Percentiles rank a stretch among this genome's conserved stretches.
Evolutionary conservation across 30 jellyfish, hydroid and myxozoan genomes (phyloP).

Genomic region (Nemopilema nomurai): DNA sequence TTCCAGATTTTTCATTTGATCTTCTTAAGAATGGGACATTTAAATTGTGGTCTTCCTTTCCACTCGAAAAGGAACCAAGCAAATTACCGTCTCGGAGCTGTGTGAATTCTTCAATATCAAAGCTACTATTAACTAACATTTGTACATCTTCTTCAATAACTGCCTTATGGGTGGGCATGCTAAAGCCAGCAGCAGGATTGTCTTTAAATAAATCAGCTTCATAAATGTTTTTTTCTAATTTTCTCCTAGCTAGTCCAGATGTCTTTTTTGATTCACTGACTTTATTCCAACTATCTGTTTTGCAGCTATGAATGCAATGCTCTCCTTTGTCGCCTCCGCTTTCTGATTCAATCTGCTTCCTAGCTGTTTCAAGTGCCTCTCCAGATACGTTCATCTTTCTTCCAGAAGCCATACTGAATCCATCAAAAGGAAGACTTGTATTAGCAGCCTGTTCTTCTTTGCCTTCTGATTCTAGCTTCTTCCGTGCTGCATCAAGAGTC

Average conservation of each 20-base stretch:
- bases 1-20: no score
- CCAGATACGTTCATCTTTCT: constrained; percentile 56
- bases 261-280: constrained; percentile 48
- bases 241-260: constrained; percentile 51
- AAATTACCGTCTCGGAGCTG: no score
- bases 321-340: not conserved
- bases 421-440: constrained; percentile 29
- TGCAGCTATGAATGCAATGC: constrained; percentile 54
- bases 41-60: no score
- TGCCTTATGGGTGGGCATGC: no score
- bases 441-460: no score
- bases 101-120: no score
- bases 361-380: constrained; percentile 61
- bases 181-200: constrained; percentile 34
- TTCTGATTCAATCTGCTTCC: constrained; percentile 23
- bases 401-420: constrained; percentile 76
- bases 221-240: not conserved
- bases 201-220: not conserved
- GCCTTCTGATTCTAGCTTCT: constrained; percentile 18
- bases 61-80: no score
- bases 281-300: constrained; percentile 59
- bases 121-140: no score
- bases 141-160: no score
- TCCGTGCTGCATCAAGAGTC: constrained; percentile 61
- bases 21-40: no score